Base-by-base conservation (phyloP, 1,140 invertebrate genomes). In the Triops longicaudatus region DNA sequence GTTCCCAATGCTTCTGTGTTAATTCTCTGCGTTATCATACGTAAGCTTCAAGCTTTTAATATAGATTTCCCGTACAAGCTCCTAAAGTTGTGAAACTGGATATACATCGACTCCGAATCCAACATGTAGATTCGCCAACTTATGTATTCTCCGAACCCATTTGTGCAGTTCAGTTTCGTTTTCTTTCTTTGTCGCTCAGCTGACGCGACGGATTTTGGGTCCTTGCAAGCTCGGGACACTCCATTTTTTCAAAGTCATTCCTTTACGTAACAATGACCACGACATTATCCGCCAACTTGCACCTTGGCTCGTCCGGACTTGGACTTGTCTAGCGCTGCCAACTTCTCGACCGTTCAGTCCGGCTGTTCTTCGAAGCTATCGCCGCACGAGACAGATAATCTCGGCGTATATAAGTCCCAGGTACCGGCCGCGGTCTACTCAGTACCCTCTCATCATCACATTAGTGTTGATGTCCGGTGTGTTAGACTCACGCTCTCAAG, bases 391-490 rank as follows among this genome's bases (percentile, higher is more conserved):
- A 37, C 31, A 63, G 50, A 63, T 63, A 63, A 63, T 63, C 17
- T 63, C 50, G 17, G 50, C 50, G 50, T 63, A 63, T 63, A 63
- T 63, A 63, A 63, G 50, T 14, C 5, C 50, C 50, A 14, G 50
- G 50, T 63, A 63, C 22, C 17, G 4, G 17, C 22, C 50, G 50
- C 50, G 50, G 50, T 14, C 50, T 63, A 63, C 50, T 63, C 50
- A 63, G 50, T 63, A 63, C 50, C 50, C 50, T n/a, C 50, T 63
- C 50, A 63, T 63, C 50, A 14, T 63, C 50, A 63, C 50, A 63
- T 63, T 63, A 17, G 50, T 63, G 50, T 63, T 22, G 50, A 63
- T 63, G 50, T 63, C 50, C 50, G 50, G 50, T 63, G 50, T 63
- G 50, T 63, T 63, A 63, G 50, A 63, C 50, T 63, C 50, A n/a